Percentiles rank a stretch among this genome's conserved stretches.
Evolutionary conservation across 2,888 invertebrate genomes (phyloP).

Genomic region (Trachelus stipa): DNA sequence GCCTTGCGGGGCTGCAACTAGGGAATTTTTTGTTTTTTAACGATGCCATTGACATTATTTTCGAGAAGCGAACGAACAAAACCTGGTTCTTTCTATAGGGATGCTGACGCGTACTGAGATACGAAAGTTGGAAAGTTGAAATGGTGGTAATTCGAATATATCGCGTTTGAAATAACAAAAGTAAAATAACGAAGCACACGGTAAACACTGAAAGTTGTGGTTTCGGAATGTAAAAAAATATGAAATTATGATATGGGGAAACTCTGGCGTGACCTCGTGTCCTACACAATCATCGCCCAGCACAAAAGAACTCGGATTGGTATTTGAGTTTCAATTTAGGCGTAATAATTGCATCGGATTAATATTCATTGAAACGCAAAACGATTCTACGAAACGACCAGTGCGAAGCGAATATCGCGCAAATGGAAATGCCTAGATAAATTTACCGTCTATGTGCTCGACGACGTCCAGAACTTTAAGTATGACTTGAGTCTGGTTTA

Average conservation of each 20-base stretch:
- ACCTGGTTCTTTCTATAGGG: not conserved
- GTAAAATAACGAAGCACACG: not conserved
- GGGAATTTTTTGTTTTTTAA: not conserved
- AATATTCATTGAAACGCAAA: constrained; percentile 60
- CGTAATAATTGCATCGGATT: constrained; percentile 57
- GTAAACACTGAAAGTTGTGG: not conserved
- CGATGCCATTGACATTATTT: not conserved
- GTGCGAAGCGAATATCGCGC: constrained; percentile 22
- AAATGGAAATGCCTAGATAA: constrained; percentile 21
- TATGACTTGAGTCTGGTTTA: not conserved
- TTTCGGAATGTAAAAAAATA: not conserved
- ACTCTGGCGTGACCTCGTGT: not conserved
- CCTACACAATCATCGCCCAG: not conserved
- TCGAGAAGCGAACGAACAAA: not conserved
- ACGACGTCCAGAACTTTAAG: not conserved
- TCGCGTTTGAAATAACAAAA: not conserved
- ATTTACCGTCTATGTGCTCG: not conserved
- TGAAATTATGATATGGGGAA: not conserved
- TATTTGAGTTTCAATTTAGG: constrained; percentile 55
- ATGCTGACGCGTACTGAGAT: not conserved
- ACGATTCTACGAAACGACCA: constrained; percentile 42
- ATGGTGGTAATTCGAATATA: not conserved
- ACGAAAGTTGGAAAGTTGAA: not conserved
- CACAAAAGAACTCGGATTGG: not conserved
- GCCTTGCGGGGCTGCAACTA: not conserved